Evolutionary conservation across 1,140 invertebrate species (phyloP), one percentile per base, ranked within the genome.

Genomic region (Temnothorax nylanderi): DNA sequence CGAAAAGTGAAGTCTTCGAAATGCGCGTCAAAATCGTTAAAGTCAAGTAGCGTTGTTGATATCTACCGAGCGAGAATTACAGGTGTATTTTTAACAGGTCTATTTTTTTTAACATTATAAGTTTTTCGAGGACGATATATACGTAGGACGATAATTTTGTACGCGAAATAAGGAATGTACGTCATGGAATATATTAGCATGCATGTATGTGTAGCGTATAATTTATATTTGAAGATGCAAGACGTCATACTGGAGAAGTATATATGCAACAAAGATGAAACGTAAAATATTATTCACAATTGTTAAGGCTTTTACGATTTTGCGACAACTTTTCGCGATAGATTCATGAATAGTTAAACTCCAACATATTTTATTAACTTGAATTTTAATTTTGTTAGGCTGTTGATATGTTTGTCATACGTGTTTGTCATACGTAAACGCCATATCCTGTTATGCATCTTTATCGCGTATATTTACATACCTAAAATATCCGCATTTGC

Each of bases 1-100:
- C 86, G 67, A 69, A 76, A 87, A 88, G 44, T 41, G 44, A 67
- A 47, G 32, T 37, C 41, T 65, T 81, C 54, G 47, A 75, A 32
- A 80, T 41, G 69, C 77, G 58, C 18, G 62, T 81, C 26, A 34
- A 54, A 32, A 56, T 69, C 44, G 18, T 84, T 87, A 44, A 41
- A 41, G 18, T 56, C 56, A 7, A 44, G 34, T 41, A 56, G n/a
- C n/a, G 49, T 32, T 26, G 34, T 21, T 26, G 21, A 75, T 78
- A 49, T 44, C 60, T 58, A 34, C 0, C 32, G 13, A n/a, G 2
- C 18, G 26, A 51, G 21, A 64, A 64, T 41, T 51, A 41, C 4
- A 13, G n/a, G 10, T 8, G 26, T 18, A 34, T 34, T 21, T 44
- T 32, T 44, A 37, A 26, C 41, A 3, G 5, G 8, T 62, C 13